Evolutionary conservation across 2,888 invertebrate species (phyloP), one percentile per base, ranked within the genome.

Genomic region (Ariolimax columbianus): DNA sequence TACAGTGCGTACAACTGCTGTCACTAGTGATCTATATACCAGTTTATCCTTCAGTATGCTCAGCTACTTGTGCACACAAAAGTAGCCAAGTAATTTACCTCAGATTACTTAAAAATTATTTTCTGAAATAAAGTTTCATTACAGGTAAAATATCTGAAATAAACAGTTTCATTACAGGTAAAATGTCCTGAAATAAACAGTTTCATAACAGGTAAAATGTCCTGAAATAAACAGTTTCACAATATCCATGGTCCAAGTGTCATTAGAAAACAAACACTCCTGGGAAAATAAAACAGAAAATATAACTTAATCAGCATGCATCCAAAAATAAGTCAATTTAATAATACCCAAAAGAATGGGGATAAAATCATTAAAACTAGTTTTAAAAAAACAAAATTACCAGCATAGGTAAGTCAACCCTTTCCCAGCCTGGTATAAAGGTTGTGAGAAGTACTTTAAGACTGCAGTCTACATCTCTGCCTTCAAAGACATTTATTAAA

Each of bases 231-330:
- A 33, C 6, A 77, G 23, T 72, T 6, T 40, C n/a, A 47, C n/a
- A 36, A 47, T 30, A 75, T 75, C 47, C 47, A 47, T 30, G 30
- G 73, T n/a, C 73, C 26, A 75, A 75, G 73, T n/a, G 47, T 30
- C 47, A 47, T 72, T 19, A 72, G 1, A 9, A 72, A 77, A 23
- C 40, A 82, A 0, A 82, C 4, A 3, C 17, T 19, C n/a, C 0
- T 30, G 38, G 73, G 38, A 55, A 55, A 81, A 72, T 38, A 17
- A 82, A 33, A 75, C 23, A 36, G n/a, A n/a, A 33, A 51, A 43
- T 19, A 38, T 19, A 33, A 38, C 2, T n/a, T 47, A 68, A 47
- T 30, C 43, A 68, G 80, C 80, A 80, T 80, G 80, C 80, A 68
- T 80, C 43, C 66, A 66, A 80, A 78, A 63, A 68, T 4, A 80